A percentile compares a stretch with the other conserved stretches of the same genome.
Conservation (phyloP, 2,888 invertebrate genomes). For the Microplitis manilae region DNA sequence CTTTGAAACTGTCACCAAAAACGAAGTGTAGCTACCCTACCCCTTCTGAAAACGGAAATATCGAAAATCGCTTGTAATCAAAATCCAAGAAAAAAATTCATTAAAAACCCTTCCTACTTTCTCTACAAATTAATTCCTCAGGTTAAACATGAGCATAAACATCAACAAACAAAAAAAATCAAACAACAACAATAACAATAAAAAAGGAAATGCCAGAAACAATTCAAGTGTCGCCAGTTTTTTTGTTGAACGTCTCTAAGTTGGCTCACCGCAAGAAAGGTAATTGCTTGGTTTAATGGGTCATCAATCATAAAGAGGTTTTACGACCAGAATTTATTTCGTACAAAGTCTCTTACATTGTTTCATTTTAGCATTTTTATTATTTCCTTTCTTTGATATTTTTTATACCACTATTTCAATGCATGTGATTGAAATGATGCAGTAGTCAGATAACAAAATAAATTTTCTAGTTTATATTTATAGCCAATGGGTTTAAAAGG, state of each 20-base stretch:
- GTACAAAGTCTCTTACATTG: slow-evolving; percentile 27
- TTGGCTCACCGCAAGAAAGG: slow-evolving; percentile 49
- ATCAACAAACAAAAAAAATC: neutral
- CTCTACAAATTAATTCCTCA: too few species aligned
- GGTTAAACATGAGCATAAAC: neutral
- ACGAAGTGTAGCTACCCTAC: too few species aligned
- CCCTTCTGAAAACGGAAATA: too few species aligned
- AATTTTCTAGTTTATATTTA: neutral
- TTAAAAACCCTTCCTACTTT: too few species aligned
- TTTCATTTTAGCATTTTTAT: neutral
- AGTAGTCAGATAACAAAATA: neutral
- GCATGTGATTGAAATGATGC: neutral
- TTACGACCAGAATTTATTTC: slow-evolving; percentile 32
- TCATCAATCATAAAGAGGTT: slow-evolving; percentile 49
- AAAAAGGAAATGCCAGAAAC: slow-evolving; percentile 33
- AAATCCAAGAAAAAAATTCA: too few species aligned
- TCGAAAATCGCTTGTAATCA: too few species aligned
- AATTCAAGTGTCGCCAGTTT: slow-evolving; percentile 47
- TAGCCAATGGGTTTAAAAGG: neutral
- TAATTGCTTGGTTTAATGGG: slow-evolving; percentile 54
- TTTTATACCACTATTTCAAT: neutral
- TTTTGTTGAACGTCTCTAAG: slow-evolving; percentile 43
- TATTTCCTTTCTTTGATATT: neutral
- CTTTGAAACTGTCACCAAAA: too few species aligned
- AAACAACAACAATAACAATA: slow-evolving; percentile 2